Conservation (phyloP, 2,113 vertebrate species). For the Triplophysa siluroides region DNA sequence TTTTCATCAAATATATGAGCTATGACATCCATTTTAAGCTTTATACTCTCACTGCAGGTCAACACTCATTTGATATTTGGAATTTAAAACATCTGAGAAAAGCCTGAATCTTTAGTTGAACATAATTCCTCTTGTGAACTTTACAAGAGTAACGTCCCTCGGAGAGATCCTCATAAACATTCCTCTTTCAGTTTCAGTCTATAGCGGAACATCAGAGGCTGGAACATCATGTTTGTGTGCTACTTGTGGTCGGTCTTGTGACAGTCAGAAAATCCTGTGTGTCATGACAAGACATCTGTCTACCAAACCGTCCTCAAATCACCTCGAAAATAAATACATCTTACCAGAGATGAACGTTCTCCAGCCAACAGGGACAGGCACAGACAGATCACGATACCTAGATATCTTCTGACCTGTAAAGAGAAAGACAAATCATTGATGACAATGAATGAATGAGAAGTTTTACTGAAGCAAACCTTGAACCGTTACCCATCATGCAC, state of each 20-base stretch:
- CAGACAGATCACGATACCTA: not conserved
- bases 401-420: not conserved
- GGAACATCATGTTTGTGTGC: not conserved
- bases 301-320: not conserved
- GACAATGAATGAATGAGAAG: conserved; percentile 11
- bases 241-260: conserved; percentile 19
- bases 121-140: not conserved
- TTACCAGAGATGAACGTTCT: not conserved
- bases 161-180: not conserved
- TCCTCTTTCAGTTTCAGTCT: conserved; percentile 7
- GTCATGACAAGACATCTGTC: no score
- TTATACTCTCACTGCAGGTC: no score
- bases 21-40: not conserved
- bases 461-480: conserved; percentile 13
- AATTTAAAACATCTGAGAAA: not conserved
- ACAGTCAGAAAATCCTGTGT: not conserved
- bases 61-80: not conserved
- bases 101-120: not conserved
- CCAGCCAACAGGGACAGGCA: not conserved
- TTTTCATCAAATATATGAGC: not conserved
- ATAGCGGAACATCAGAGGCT: conserved; percentile 3
- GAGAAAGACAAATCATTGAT: not conserved
- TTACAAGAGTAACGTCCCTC: not conserved
- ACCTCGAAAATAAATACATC: not conserved
- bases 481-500: not conserved